These are phyloP conservation scores for Microcebus tavaratra DNA, from an alignment of 2,113 vertebrate species.

Conservation along the genomic window DNA sequence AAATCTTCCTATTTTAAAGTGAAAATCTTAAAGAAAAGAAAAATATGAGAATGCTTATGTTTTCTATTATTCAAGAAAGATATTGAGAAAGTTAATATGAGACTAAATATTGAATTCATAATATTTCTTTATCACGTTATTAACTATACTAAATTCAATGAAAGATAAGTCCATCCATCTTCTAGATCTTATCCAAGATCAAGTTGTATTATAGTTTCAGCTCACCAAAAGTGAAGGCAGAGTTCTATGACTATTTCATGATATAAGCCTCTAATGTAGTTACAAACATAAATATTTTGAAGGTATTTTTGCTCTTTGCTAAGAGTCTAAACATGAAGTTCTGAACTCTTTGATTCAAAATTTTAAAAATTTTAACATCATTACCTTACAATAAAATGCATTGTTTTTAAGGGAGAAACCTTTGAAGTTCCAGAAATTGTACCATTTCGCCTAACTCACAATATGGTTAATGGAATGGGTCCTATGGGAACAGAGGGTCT, in stretches of 20 bases:
- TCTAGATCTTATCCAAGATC: constrained; percentile 14
- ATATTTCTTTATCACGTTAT: neutral
- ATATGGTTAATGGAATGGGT: constrained; percentile 99
- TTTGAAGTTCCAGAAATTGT: constrained; percentile 99
- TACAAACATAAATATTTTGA: constrained; percentile 44
- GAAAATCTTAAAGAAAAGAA: constrained; percentile 22
- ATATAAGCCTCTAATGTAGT: neutral
- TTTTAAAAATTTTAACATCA: constrained; percentile 31
- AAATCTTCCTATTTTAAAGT: neutral
- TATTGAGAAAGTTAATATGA: neutral
- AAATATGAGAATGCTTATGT: neutral
- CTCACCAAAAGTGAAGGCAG: constrained; percentile 18
- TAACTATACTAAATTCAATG: neutral
- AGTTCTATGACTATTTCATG: neutral
- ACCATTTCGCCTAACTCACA: constrained; percentile 97
- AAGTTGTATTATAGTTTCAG: neutral
- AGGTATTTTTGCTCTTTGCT: neutral
- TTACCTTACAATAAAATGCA: constrained; percentile 47
- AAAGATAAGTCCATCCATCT: neutral
- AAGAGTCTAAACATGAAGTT: neutral
- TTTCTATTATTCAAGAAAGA: constrained; percentile 26
- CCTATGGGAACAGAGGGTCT: constrained; percentile 98
- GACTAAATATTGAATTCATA: constrained; percentile 35
- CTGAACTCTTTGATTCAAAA: constrained; percentile 37
- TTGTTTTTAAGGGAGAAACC: constrained; percentile 92